Conservation (phyloP, 2,888 invertebrate genomes). For the Alcis repandata region DNA sequence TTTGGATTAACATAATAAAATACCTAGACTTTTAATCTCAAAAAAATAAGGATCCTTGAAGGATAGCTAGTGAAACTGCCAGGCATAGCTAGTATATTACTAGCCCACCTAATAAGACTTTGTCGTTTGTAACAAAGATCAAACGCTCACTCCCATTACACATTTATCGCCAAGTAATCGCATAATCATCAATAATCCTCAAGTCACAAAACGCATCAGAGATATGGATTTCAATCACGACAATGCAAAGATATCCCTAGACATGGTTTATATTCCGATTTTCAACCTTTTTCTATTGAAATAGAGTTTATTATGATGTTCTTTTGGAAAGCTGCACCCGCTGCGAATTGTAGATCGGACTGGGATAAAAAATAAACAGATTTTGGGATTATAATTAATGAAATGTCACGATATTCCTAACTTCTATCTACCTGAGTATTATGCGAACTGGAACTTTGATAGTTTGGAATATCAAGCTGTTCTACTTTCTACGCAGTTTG, state of each 20-base stretch:
- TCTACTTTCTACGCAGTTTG: too few species aligned
- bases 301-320: constrained; percentile 41
- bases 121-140: constrained; percentile 23
- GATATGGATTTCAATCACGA: constrained; percentile 66
- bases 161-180: constrained; percentile 73
- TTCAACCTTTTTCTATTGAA: not conserved
- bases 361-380: constrained; percentile 63
- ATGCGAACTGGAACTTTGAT: not conserved
- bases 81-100: too few species aligned
- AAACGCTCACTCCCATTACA: constrained; percentile 39
- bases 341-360: constrained; percentile 71
- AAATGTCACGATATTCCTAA: constrained; percentile 69
- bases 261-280: constrained; percentile 30
- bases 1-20: too few species aligned
- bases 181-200: constrained; percentile 82
- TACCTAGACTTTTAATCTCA: too few species aligned
- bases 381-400: constrained; percentile 78
- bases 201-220: constrained; percentile 68
- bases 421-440: constrained; percentile 60
- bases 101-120: too few species aligned
- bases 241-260: constrained; percentile 46
- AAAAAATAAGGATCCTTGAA: too few species aligned
- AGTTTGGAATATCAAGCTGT: not conserved
- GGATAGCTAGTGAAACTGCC: too few species aligned
- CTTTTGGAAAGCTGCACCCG: constrained; percentile 59